Evolutionary conservation across 2,797 vertebrate genomes (phyloP), one percentile per base, ranked within the genome.

Genomic region (Lepidocolaptes lacrymiger): DNA sequence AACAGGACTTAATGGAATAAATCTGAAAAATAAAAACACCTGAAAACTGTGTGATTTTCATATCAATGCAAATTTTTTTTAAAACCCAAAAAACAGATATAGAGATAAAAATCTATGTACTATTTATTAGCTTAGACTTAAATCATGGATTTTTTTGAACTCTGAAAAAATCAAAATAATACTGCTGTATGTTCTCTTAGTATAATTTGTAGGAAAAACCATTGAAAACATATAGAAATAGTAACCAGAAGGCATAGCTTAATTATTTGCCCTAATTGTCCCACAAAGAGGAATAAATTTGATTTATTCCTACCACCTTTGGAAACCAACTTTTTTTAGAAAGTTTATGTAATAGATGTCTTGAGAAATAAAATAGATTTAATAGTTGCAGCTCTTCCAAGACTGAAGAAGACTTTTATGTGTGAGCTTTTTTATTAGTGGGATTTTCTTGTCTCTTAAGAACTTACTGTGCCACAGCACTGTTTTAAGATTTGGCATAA

Each of bases 161-260:
- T 72, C 81, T 76, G 95, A 5, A 80, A 96, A 66, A 78, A 88
- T 81, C 79, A 76, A 93, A 39, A 58, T 93, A 89, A 89, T 95
- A 73, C 76, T 81, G 37, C 62, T 95, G 26, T 80, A 80, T 81
- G 52, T 44, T 85, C 12, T 76, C 23, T 64, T 37, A 30, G 30
- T 71, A 92, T 66, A 84, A 55, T 67, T 78, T 93, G 54, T 94
- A 81, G 64, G 59, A 93, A 94, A 79, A 85, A 27, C 30, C 39
- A 92, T 83, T 80, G 71, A 87, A 89, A 95, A 95, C 75, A 78
- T 71, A 49, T 13, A 72, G 72, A 94, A 93, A 95, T 89, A 94
- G 84, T 88, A 95, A 83, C 41, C 27, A 89, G 27, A 91, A 93
- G 83, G 46, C 49, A 54, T 48, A 11, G 18, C 39, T 43, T 88